Base-by-base conservation (phyloP, 2,888 invertebrate species). In the Thymelicus sylvestris region DNA sequence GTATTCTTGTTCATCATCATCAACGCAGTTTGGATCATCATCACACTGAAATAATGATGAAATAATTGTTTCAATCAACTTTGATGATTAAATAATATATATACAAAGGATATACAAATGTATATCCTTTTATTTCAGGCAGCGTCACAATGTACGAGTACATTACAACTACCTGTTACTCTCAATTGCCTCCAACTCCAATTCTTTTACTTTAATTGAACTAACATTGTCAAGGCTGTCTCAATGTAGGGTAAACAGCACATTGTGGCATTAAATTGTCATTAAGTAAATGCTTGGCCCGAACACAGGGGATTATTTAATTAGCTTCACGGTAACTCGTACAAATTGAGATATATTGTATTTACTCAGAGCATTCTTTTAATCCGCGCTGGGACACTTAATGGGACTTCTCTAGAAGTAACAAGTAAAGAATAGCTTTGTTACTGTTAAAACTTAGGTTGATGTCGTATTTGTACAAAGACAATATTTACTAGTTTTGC, bases 261-360 rank as follows among this genome's bases (percentile, higher is more conserved):
- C 60, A 48, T 59, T 59, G 61, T 67, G 72, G 86, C 88, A 89
- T 91, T 92, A 91, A 91, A 92, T 92, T 89, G 91, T 90, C 89
- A 91, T 92, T 92, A 91, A 86, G 85, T 86, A 83, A 88, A 86
- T 85, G 88, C 89, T 80, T 78, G 80, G 84, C 31, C 67, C 55
- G 62, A 62, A 68, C 62, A 50, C 60, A 13, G n/a, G 62, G 15
- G 61, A 68, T 68, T 68, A 68, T 68, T 68, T 57, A 62, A 68
- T 68, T 68, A 68, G 55, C 47, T 24, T 44, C 55, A 47, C 55
- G 47, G 68, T 72, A 73, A 68, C 55, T 62, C 38, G 57, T 47
- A 57, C 47, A 44, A 71, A 77, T 76, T 72, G 69, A 77, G 74
- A 77, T 76, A 71, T 75, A 77, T 77, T 57, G 73, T 64, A 71